A percentile compares a stretch with the other conserved stretches of the same genome.
phyloP scores from a whole-genome alignment of 2,797 vertebrate genomes.

The Picus viridis region DNA sequence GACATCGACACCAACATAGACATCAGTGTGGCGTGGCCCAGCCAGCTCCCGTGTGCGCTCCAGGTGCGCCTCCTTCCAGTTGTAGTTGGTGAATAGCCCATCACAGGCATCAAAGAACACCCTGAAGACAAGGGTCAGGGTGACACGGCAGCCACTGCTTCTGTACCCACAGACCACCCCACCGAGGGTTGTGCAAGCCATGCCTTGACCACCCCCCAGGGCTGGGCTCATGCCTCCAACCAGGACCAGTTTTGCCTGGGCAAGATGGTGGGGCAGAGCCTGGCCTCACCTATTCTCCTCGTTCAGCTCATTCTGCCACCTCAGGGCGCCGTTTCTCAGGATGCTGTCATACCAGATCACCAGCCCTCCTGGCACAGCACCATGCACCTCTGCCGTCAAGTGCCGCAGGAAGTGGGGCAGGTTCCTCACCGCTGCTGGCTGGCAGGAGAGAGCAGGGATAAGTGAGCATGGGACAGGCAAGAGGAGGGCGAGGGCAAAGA shows the following conservation, averaged over 20 bases:
- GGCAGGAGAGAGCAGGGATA: neutral
- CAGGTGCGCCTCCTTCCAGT: constrained; percentile 89
- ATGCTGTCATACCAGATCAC: constrained; percentile 96
- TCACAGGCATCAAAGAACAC: constrained; percentile 91
- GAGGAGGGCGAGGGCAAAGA: neutral
- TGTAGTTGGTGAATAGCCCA: constrained; percentile 96
- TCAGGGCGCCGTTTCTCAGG: constrained; percentile 79
- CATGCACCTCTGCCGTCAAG: constrained; percentile 84
- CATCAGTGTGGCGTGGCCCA: constrained; percentile 72
- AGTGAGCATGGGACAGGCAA: fast-evolving
- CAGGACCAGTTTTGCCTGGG: fast-evolving
- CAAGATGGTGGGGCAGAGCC: neutral
- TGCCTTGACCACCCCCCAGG: too few species aligned
- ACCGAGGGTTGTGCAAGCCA: fast-evolving
- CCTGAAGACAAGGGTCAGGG: constrained; percentile 62
- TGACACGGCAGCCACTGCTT: fast-evolving
- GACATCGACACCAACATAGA: constrained; percentile 91
- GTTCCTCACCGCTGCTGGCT: constrained; percentile 79
- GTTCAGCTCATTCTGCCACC: constrained; percentile 94
- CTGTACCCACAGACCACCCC: fast-evolving
- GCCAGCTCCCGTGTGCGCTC: constrained; percentile 73
- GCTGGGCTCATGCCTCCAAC: fast-evolving
- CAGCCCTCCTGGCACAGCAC: constrained; percentile 79
- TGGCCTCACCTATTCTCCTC: constrained; percentile 82
- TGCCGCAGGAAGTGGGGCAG: constrained; percentile 84